These are phyloP conservation scores for Hymenochirus boettgeri DNA, from an alignment of 2,113 vertebrate species.

Conservation along the genomic window DNA sequence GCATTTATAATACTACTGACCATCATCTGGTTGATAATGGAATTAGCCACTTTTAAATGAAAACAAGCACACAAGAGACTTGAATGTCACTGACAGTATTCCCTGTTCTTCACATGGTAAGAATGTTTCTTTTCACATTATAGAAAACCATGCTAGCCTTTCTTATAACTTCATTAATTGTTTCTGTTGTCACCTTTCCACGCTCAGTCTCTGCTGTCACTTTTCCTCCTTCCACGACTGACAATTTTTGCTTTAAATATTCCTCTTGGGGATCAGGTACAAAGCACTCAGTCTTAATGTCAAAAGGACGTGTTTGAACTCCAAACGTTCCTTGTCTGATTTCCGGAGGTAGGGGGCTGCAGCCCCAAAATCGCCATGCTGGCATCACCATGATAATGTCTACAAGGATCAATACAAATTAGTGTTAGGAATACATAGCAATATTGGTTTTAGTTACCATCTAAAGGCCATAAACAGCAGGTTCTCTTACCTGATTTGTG, in stretches of 20 bases:
- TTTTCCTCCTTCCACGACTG: slow-evolving; percentile 73
- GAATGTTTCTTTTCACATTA: too few relatives aligned
- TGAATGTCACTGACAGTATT: too few relatives aligned
- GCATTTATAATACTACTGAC: too few relatives aligned
- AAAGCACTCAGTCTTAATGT: slow-evolving; percentile 80
- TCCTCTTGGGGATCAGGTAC: slow-evolving; percentile 74
- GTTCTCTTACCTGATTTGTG: slow-evolving; percentile 6
- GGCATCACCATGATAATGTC: slow-evolving; percentile 64
- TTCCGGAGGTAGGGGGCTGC: slow-evolving; percentile 75
- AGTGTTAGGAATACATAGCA: too few relatives aligned
- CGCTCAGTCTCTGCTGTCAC: slow-evolving; percentile 70
- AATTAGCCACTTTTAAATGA: too few relatives aligned
- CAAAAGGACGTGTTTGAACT: slow-evolving; percentile 77
- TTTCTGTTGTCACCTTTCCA: slow-evolving; percentile 82
- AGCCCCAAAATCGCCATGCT: slow-evolving; percentile 75
- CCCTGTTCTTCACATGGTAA: too few relatives aligned
- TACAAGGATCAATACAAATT: slow-evolving; percentile 49
- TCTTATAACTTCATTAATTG: too few relatives aligned
- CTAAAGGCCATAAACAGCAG: background rate
- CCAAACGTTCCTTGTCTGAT: slow-evolving; percentile 77
- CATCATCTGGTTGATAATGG: too few relatives aligned
- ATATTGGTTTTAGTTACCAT: too few relatives aligned
- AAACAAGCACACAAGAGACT: too few relatives aligned
- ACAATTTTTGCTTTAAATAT: slow-evolving; percentile 71
- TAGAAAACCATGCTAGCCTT: too few relatives aligned